Conservation (phyloP, 2,888 invertebrate genomes). For the Melolontha melolontha region DNA sequence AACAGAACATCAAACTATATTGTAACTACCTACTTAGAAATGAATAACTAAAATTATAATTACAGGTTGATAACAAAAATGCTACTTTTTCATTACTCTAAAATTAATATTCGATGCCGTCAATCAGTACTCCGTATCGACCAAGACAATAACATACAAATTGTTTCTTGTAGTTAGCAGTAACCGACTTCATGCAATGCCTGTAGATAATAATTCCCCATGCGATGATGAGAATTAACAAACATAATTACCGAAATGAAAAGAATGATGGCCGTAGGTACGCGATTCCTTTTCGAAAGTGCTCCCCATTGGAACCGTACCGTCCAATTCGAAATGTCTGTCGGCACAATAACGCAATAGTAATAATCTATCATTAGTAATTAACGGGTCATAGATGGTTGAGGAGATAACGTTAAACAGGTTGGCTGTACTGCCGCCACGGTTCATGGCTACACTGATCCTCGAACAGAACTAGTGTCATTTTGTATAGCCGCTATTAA, state of each 20-base stretch:
- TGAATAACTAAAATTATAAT: constrained; percentile 30
- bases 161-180: constrained; percentile 34
- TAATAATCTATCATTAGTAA: constrained; percentile 56
- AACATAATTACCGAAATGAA: constrained; percentile 37
- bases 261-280: constrained; percentile 34
- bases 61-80: constrained; percentile 22
- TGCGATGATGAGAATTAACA: constrained; percentile 36
- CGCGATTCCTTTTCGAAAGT: constrained; percentile 32
- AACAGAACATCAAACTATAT: too few relatives aligned
- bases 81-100: constrained; percentile 27
- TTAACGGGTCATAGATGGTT: constrained; percentile 55
- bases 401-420: constrained; percentile 52
- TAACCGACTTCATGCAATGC: constrained; percentile 19
- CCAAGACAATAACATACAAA: constrained; percentile 33
- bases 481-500: constrained; percentile 21
- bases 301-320: constrained; percentile 25
- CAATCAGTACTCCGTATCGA: constrained; percentile 26
- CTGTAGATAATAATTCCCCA: constrained; percentile 27
- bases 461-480: constrained; percentile 36
- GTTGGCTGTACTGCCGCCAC: constrained; percentile 45
- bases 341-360: constrained; percentile 46
- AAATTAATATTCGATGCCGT: constrained; percentile 35
- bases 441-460: constrained; percentile 43
- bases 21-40: neutral
- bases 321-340: constrained; percentile 43